These are phyloP conservation scores for Falco concolor DNA, from an alignment of 2,797 vertebrate genomes.

Conservation along the genomic window DNA sequence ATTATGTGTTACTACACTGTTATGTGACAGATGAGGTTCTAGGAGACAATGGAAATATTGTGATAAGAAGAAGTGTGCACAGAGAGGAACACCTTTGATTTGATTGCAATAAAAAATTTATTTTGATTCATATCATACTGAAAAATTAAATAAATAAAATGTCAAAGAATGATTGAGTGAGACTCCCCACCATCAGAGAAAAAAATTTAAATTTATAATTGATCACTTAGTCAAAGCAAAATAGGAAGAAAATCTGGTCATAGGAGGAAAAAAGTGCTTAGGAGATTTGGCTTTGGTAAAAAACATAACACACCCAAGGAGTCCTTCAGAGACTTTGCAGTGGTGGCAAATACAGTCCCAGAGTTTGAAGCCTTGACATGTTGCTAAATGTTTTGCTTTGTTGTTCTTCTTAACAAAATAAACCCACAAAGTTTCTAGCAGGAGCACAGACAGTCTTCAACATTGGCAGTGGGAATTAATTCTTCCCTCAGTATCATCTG, in stretches of 20 bases:
- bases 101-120: slow-evolving; percentile 59
- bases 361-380: neutral
- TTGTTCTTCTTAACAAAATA: neutral
- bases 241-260: neutral
- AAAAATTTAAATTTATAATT: neutral
- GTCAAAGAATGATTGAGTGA: neutral
- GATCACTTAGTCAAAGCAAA: neutral
- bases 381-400: neutral
- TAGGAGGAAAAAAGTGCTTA: slow-evolving; percentile 31
- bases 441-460: neutral
- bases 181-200: neutral
- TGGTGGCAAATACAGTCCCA: neutral
- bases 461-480: neutral
- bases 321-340: neutral
- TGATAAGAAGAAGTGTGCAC: neutral
- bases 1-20: neutral
- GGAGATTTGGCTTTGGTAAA: slow-evolving; percentile 52
- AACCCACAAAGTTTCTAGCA: neutral
- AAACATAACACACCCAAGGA: neutral
- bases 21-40: neutral
- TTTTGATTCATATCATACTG: slow-evolving; percentile 48
- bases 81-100: neutral
- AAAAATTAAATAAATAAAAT: slow-evolving; percentile 68
- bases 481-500: neutral
- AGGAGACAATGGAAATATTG: neutral